Percentiles rank a stretch among this genome's conserved stretches.
These are phyloP conservation scores for Mustelus asterias DNA, from an alignment of 2,113 vertebrate species.

Conservation along the genomic window DNA sequence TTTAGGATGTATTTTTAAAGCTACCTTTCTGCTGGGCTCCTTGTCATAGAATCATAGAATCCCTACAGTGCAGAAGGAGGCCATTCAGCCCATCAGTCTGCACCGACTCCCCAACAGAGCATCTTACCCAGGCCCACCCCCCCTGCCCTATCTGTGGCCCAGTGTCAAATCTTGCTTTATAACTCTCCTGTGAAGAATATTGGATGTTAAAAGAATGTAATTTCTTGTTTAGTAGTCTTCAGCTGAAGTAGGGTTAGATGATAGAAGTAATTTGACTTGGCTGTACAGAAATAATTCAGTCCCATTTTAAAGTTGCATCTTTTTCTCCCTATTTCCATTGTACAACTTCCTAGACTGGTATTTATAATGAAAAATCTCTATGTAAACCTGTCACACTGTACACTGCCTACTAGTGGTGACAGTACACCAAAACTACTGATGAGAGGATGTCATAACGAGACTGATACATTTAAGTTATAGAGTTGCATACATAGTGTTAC, in stretches of 20 bases:
- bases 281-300: background rate
- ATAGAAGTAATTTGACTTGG: background rate
- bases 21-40: no score
- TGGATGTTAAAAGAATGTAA: no score
- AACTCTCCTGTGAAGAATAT: no score
- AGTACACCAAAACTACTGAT: background rate
- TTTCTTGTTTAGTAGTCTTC: background rate
- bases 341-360: background rate
- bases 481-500: background rate
- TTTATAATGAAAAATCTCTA: background rate
- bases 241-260: background rate
- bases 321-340: background rate
- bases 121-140: no score
- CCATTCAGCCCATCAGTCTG: no score
- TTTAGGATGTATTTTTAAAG: no score
- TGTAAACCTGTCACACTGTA: background rate
- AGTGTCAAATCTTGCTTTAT: no score
- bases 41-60: no score
- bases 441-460: background rate
- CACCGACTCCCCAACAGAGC: no score
- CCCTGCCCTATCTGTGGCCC: no score
- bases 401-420: background rate
- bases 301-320: background rate
- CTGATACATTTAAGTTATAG: background rate
- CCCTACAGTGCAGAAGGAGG: no score